Evolutionary conservation across 2,113 vertebrate species (phyloP).

Genomic region (Suricata suricatta): DNA sequence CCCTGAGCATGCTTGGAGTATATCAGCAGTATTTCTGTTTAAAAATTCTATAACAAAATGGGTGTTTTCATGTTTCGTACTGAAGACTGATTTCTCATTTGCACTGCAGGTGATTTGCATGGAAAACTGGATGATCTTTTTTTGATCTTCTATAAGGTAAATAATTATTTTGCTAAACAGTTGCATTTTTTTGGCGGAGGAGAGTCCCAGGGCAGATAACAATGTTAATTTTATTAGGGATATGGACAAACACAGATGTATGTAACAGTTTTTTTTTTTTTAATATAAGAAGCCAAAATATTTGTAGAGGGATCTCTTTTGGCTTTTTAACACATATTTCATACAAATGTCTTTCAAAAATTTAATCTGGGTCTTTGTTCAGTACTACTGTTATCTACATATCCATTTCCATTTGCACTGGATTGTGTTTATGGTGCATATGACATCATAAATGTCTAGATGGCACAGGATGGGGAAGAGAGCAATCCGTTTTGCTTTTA

Average conservation of each 20-base stretch:
- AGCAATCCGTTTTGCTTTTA: neutral
- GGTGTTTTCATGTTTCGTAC: constrained; percentile 32
- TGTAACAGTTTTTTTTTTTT: neutral
- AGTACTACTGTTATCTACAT: constrained; percentile 14
- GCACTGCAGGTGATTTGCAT: constrained; percentile 93
- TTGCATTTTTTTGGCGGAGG: constrained; percentile 51
- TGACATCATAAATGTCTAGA: neutral
- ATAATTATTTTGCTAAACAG: constrained; percentile 35
- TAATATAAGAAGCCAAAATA: constrained; percentile 27
- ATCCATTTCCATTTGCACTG: neutral
- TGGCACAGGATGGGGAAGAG: neutral
- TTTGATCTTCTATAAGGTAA: constrained; percentile 98
- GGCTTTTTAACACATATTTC: neutral
- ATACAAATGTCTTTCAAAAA: neutral
- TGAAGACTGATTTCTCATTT: constrained; percentile 59
- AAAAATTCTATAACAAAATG: constrained; percentile 46
- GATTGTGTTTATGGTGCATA: constrained; percentile 43
- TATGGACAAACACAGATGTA: constrained; percentile 12
- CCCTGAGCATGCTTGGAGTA: neutral
- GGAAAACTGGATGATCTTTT: constrained; percentile 96
- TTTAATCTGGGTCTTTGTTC: neutral
- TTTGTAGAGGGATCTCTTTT: constrained; percentile 17
- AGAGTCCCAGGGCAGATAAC: constrained; percentile 1
- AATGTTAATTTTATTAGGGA: constrained; percentile 34
- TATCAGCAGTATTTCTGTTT: constrained; percentile 20